Evolutionary conservation across 2,113 vertebrate species (phyloP).

Genomic region (Aldabrachelys gigantea): DNA sequence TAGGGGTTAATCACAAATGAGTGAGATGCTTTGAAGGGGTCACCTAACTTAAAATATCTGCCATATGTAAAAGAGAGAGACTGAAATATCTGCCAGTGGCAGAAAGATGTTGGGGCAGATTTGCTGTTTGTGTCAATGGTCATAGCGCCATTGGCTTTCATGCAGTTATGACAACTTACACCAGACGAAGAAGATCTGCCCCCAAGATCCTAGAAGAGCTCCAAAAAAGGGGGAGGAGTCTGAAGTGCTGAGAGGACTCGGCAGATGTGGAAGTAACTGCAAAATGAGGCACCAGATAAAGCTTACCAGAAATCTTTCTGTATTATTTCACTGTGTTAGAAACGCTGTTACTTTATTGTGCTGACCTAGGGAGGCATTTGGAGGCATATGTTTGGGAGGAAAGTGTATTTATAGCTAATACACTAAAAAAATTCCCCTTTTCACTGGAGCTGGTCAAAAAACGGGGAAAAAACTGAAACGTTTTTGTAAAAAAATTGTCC

Average conservation of each 20-base stretch:
- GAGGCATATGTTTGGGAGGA: neutral
- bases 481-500: neutral
- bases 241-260: neutral
- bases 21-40: neutral
- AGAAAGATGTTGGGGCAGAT: neutral
- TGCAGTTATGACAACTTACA: neutral
- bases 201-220: constrained; percentile 2
- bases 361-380: neutral
- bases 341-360: neutral
- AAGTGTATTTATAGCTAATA: neutral
- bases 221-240: constrained; percentile 8
- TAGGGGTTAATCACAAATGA: neutral
- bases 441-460: neutral
- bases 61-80: neutral
- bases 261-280: neutral
- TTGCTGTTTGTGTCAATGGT: neutral
- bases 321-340: neutral
- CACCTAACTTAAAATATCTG: neutral
- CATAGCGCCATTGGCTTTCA: neutral
- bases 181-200: constrained; percentile 13
- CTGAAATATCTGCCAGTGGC: neutral
- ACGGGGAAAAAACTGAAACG: neutral
- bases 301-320: neutral
- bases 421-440: neutral
- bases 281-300: neutral